A percentile compares a stretch with the other conserved stretches of the same genome.
Conservation (phyloP, 2,797 vertebrate species). For the Lindbergichthys nudifrons region DNA sequence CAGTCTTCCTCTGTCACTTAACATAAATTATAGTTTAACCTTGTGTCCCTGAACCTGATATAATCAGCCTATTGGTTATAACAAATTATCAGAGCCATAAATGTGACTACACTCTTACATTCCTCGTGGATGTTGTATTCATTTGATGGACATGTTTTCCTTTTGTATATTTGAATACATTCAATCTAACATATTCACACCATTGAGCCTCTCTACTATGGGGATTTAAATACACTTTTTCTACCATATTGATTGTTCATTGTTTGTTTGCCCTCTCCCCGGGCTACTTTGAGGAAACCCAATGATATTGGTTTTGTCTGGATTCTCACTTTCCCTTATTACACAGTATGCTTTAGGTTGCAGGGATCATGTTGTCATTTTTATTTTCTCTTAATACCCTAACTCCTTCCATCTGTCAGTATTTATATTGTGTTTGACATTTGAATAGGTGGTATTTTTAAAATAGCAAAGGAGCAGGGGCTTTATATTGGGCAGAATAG, state of each 20-base stretch:
- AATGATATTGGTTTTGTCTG: constrained; percentile 72
- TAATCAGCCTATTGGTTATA: constrained; percentile 23
- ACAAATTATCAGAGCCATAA: constrained; percentile 12
- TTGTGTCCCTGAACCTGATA: constrained; percentile 28
- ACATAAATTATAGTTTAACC: constrained; percentile 31
- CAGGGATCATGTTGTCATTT: not conserved
- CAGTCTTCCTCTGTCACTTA: constrained; percentile 19
- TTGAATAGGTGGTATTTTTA: constrained; percentile 15
- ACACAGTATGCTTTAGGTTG: constrained; percentile 17
- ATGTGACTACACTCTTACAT: not conserved
- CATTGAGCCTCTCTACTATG: constrained; percentile 41
- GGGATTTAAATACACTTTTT: constrained; percentile 62
- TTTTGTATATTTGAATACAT: constrained; percentile 22
- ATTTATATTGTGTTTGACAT: constrained; percentile 21
- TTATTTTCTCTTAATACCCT: constrained; percentile 13
- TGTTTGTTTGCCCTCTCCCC: constrained; percentile 69
- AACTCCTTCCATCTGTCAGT: constrained; percentile 4
- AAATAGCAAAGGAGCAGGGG: constrained; percentile 15
- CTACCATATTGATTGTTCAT: constrained; percentile 62
- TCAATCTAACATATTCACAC: constrained; percentile 37
- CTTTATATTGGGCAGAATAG: constrained; percentile 22
- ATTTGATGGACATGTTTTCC: constrained; percentile 19
- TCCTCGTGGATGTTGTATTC: constrained; percentile 11
- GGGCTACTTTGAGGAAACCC: constrained; percentile 62
- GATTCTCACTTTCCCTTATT: constrained; percentile 53